Conservation (phyloP, 2,113 vertebrate genomes). For the Poicephalus meyeri region DNA sequence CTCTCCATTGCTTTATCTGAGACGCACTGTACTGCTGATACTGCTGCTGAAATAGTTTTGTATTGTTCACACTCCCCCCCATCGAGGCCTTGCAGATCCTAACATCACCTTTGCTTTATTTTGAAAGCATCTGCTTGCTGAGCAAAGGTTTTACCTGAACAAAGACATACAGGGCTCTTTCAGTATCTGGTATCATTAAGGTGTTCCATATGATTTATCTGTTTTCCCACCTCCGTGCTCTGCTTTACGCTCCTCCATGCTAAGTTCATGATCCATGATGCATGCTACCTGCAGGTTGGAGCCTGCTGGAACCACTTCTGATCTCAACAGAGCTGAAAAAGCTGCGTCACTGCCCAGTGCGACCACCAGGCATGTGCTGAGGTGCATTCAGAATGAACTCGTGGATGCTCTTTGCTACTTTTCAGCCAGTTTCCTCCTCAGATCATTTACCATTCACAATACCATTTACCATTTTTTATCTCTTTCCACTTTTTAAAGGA, state of each 20-base stretch:
- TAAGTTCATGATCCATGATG: background rate
- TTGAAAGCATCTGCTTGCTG: background rate
- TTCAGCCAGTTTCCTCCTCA: background rate
- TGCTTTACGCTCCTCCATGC: background rate
- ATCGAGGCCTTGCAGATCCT: background rate
- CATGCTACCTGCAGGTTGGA: background rate
- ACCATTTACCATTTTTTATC: background rate
- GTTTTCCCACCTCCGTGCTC: background rate
- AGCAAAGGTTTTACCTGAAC: background rate
- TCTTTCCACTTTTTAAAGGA: background rate
- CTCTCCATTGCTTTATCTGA: background rate
- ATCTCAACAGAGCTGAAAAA: background rate
- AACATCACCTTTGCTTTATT: background rate
- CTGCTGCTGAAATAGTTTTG: background rate
- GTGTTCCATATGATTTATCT: background rate
- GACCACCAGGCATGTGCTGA: accelerated
- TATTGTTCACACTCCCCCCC: background rate
- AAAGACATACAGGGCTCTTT: background rate
- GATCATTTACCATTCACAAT: background rate
- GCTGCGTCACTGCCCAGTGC: background rate
- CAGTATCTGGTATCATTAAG: background rate
- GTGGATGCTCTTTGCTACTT: background rate
- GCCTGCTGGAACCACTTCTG: background rate
- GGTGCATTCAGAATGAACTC: background rate
- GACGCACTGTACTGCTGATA: accelerated